Percentiles rank a stretch among this genome's conserved stretches.
phyloP scores from a whole-genome alignment of 2,888 invertebrate species.

The Galerucella nymphaeae region DNA sequence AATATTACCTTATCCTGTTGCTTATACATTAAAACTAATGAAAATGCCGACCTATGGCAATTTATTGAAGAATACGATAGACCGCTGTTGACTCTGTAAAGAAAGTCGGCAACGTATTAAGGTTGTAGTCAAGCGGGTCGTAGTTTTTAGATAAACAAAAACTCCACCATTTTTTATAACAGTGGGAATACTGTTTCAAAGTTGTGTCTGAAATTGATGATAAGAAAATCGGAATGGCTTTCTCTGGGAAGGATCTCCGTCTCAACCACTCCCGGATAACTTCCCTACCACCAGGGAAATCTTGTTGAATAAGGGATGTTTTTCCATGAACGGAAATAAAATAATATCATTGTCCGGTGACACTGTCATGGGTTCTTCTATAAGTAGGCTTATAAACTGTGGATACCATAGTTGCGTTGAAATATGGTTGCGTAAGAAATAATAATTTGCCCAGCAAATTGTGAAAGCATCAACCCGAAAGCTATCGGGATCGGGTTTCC shows the following conservation, averaged over 20 bases:
- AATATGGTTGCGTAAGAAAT: too few relatives aligned
- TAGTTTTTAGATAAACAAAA: too few relatives aligned
- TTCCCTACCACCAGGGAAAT: conserved; percentile 44
- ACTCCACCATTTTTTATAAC: too few relatives aligned
- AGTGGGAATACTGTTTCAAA: too few relatives aligned
- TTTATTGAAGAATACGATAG: not conserved
- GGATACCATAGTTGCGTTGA: conserved; percentile 21
- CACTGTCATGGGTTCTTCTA: not conserved
- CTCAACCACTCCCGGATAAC: conserved; percentile 41
- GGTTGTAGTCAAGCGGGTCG: not conserved
- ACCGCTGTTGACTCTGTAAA: not conserved
- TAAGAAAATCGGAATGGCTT: too few relatives aligned
- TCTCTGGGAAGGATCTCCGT: conserved; percentile 35
- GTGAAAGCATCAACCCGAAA: too few relatives aligned
- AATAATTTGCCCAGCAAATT: too few relatives aligned
- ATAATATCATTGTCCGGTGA: not conserved
- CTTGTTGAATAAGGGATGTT: conserved; percentile 5
- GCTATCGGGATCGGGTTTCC: too few relatives aligned
- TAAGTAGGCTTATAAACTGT: not conserved
- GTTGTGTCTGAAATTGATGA: too few relatives aligned
- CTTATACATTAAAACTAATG: not conserved
- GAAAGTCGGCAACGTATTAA: not conserved
- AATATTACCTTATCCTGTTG: not conserved
- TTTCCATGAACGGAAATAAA: conserved; percentile 20
- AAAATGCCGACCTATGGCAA: not conserved